phyloP scores from a whole-genome alignment of 2,888 invertebrate species.

The Penaeus monodon region DNA sequence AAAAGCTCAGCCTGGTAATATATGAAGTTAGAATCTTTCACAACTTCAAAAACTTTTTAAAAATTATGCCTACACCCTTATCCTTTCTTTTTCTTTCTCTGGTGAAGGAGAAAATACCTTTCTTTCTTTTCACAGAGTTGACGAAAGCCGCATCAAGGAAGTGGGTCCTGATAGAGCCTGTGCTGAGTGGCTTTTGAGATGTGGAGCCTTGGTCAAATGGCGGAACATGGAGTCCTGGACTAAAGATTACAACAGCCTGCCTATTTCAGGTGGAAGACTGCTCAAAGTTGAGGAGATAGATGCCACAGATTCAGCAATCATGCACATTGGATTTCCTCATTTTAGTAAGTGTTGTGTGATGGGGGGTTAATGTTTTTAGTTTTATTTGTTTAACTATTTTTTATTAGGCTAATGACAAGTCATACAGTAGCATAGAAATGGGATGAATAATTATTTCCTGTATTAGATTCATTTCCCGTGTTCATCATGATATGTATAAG shows the following conservation, averaged over 20 bases:
- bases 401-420: too few species aligned
- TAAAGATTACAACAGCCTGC: slow-evolving; percentile 83
- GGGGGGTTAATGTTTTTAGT: too few species aligned
- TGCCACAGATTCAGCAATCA: slow-evolving; percentile 84
- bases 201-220: slow-evolving; percentile 88
- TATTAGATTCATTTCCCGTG: too few species aligned
- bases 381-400: too few species aligned
- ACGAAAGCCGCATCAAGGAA: slow-evolving; percentile 67
- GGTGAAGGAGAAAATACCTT: neutral
- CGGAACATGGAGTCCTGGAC: slow-evolving; percentile 73
- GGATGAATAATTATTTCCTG: too few species aligned
- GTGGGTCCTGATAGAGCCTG: slow-evolving; percentile 91
- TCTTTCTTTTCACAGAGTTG: slow-evolving; percentile 51
- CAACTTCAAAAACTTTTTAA: too few species aligned
- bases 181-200: slow-evolving; percentile 94
- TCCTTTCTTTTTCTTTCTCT: neutral
- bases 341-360: slow-evolving; percentile 70
- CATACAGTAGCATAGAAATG: too few species aligned
- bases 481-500: too few species aligned
- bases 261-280: slow-evolving; percentile 72
- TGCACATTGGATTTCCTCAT: slow-evolving; percentile 86
- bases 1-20: too few species aligned
- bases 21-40: too few species aligned
- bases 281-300: slow-evolving; percentile 80
- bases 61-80: too few species aligned